Evolutionary conservation across 2,888 invertebrate species (phyloP).

Genomic region (Apantesis nais): DNA sequence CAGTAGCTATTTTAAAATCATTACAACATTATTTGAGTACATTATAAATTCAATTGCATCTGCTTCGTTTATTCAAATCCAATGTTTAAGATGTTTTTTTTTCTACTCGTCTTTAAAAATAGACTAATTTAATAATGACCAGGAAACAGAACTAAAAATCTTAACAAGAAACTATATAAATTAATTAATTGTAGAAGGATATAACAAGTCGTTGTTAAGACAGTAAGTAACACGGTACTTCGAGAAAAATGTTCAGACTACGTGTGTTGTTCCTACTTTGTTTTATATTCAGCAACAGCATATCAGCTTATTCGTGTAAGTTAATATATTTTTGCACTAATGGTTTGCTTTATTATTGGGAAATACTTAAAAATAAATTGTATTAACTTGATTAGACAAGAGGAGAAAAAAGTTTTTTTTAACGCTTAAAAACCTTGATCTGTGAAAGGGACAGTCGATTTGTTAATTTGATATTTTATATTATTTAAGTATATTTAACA

Average conservation of each 20-base stretch:
- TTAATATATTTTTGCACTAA: neutral
- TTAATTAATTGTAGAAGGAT: neutral
- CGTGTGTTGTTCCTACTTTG: neutral
- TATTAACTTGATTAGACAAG: too few species aligned
- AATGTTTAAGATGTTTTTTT: neutral
- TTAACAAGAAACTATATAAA: neutral
- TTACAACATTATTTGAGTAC: too few species aligned
- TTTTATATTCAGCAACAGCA: neutral
- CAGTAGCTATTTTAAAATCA: too few species aligned
- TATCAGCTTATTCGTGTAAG: conserved; percentile 9
- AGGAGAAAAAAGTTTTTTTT: too few species aligned
- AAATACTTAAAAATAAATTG: neutral
- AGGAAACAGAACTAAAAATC: neutral
- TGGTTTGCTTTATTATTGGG: neutral
- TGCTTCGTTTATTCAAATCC: neutral
- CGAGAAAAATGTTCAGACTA: neutral
- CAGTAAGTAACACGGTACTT: neutral
- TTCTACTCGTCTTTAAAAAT: neutral
- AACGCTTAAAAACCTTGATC: too few species aligned
- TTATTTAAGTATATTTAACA: too few species aligned
- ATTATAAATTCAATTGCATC: neutral
- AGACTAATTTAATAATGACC: neutral
- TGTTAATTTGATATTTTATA: too few species aligned
- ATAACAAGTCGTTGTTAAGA: too few species aligned
- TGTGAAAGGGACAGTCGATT: too few species aligned